Percentiles rank a stretch among this genome's conserved stretches.
These are phyloP conservation scores for Sarcophilus harrisii DNA, from an alignment of 2,797 vertebrate genomes.

Conservation along the genomic window DNA sequence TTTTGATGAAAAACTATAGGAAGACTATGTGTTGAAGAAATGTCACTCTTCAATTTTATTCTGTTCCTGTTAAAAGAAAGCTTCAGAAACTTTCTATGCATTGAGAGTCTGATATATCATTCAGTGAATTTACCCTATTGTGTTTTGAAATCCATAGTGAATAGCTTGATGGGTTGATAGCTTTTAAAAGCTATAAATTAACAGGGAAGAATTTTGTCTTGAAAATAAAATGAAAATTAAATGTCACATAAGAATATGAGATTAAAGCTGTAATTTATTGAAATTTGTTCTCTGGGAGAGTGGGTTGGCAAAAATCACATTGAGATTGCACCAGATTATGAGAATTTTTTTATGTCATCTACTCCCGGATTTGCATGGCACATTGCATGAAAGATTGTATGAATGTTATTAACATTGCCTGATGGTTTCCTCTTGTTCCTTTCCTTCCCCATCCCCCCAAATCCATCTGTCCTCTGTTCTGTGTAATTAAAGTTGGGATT, in stretches of 20 bases:
- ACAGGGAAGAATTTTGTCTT: conserved; percentile 19
- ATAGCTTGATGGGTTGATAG: conserved; percentile 8
- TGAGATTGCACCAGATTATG: neutral
- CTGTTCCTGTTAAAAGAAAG: neutral
- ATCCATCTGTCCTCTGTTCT: neutral
- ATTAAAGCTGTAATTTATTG: neutral
- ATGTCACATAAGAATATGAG: neutral
- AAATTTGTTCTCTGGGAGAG: neutral
- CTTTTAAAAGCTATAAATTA: neutral
- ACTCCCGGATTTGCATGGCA: neutral
- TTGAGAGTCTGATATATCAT: neutral
- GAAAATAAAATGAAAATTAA: conserved; percentile 36
- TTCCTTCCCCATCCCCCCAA: too few relatives aligned
- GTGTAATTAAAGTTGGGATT: neutral
- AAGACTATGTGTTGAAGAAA: neutral
- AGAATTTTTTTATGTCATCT: neutral
- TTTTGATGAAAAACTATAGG: neutral
- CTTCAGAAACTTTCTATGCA: neutral
- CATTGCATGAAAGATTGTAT: neutral
- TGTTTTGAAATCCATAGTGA: conserved; percentile 28
- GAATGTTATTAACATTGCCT: neutral
- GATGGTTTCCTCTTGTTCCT: neutral
- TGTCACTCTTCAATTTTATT: conserved; percentile 4
- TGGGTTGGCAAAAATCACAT: neutral
- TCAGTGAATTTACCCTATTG: neutral